Evolutionary conservation across 1,140 invertebrate species (phyloP).

Genomic region (Ceratina calcarata): DNA sequence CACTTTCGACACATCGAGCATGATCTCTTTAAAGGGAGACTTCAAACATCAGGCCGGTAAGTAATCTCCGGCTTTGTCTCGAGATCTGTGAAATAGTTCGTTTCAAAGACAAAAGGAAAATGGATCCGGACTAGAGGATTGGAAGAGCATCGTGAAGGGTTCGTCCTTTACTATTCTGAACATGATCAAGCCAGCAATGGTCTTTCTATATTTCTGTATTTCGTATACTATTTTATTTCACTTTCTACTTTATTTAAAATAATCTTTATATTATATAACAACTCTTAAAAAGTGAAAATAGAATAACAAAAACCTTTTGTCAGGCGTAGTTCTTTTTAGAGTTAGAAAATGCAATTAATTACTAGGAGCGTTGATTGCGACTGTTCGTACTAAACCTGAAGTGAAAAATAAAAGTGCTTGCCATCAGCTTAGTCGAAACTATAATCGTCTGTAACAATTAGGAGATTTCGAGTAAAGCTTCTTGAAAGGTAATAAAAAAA

Average conservation of each 20-base stretch:
- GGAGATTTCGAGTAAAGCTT: not conserved
- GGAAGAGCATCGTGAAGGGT: not conserved
- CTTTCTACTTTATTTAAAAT: no score
- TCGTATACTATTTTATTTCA: no score
- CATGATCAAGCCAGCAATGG: not conserved
- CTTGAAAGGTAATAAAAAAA: not conserved
- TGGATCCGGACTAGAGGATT: not conserved
- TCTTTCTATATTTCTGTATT: no score
- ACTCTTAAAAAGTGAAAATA: no score
- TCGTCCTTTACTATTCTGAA: not conserved
- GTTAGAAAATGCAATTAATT: no score
- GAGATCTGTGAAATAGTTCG: not conserved
- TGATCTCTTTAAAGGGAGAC: constrained; percentile 28
- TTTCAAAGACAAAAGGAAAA: not conserved
- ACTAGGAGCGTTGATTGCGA: no score
- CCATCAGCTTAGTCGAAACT: not conserved
- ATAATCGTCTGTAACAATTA: not conserved
- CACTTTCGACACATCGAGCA: constrained; percentile 15
- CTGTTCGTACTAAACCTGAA: not conserved
- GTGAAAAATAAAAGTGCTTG: not conserved
- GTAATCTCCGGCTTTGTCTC: constrained; percentile 24
- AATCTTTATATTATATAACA: no score
- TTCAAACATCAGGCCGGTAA: constrained; percentile 10
- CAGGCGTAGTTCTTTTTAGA: no score
- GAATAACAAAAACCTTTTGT: no score